phyloP scores from a whole-genome alignment of 2,797 vertebrate species.

The Pelodytes ibericus region DNA sequence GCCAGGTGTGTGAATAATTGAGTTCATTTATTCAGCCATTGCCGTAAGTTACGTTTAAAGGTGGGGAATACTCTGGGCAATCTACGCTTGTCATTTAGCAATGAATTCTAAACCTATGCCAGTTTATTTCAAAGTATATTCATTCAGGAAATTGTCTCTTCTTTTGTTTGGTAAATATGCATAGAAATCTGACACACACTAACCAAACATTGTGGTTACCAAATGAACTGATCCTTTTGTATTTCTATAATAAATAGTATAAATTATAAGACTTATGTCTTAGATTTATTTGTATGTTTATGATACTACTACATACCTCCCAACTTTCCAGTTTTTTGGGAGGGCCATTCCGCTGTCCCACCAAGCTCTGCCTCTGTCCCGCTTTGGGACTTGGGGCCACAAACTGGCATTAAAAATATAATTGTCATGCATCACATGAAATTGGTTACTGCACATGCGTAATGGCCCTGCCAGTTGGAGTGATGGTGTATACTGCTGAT shows the following conservation, averaged over 20 bases:
- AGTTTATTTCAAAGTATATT: background rate
- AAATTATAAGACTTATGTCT: too few species aligned
- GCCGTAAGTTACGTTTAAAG: background rate
- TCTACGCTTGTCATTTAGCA: constrained; percentile 16
- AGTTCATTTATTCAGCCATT: constrained; percentile 10
- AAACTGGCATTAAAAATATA: too few species aligned
- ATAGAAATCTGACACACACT: background rate
- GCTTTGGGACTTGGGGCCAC: too few species aligned
- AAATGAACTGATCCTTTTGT: background rate
- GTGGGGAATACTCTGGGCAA: background rate
- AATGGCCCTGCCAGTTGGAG: too few species aligned
- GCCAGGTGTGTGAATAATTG: constrained; percentile 36
- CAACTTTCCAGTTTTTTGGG: too few species aligned
- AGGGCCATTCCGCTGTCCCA: too few species aligned
- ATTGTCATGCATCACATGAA: too few species aligned
- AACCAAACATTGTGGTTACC: background rate
- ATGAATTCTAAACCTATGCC: constrained; percentile 11
- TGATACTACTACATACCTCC: too few species aligned
- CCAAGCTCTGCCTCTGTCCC: too few species aligned
- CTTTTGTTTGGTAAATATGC: background rate
- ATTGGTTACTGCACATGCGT: too few species aligned
- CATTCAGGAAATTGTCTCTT: background rate
- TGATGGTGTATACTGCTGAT: too few species aligned
- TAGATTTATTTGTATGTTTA: too few species aligned
- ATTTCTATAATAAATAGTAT: background rate